Base-by-base conservation (phyloP, 2,888 invertebrate species). In the Cerastis rubricosa region DNA sequence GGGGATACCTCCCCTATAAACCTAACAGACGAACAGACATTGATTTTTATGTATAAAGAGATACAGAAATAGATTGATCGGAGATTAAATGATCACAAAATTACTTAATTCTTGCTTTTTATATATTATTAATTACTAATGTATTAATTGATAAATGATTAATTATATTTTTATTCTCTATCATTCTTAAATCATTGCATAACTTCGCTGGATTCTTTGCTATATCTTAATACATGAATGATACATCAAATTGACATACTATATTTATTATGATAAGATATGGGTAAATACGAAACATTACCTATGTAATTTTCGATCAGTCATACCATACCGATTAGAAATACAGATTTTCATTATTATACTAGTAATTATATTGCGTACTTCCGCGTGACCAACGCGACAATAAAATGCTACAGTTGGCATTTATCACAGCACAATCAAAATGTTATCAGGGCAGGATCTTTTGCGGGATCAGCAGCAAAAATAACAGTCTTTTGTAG, bases 171-270 rank as follows among this genome's bases (percentile, higher is more conserved):
- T n/a, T 29, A 40, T 40, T 47, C 35, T 9, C 6, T n/a, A 72
- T 72, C 72, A 74, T 63, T n/a, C 45, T 63, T 40, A 63, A 40
- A 7, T 22, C 43, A 49, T 61, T 61, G 6, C 29, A 49, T 25
- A 74, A 61, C 61, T 14, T 35, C 9, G 19, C n/a, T 63, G 11
- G n/a, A 35, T 35, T 45, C 74, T 45, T 72, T 43, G 19, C 17
- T 73, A 57, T 73, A n/a, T n/a, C 45, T 47, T 69, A 73, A 54
- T 59, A 59, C 69, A 35, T 25, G 29, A 49, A 74, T 49, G 29
- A 71, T 51, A 6, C 14, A 54, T 49, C 14, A 64, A 61, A 40
- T 71, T 74, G 43, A 74, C 29, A 1, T 43, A 40, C 8, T 63
- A 49, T 29, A 3, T 35, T 45, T 29, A 49, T 40, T 29, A 74